Conservation (phyloP, 1,140 invertebrate species). For the Lepidurus couesii region DNA sequence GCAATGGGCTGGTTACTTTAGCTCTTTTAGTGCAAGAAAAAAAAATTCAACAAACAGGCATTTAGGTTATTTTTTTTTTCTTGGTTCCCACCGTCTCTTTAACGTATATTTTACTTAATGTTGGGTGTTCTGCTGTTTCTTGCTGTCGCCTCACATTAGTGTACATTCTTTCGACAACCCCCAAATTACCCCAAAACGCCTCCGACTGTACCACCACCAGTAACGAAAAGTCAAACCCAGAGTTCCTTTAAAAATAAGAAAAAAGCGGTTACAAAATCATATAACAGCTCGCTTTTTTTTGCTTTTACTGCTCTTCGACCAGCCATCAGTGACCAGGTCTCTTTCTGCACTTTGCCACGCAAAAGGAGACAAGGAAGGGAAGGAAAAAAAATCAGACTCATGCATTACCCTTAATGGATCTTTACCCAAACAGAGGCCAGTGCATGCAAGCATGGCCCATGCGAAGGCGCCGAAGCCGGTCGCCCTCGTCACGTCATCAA, state of each 20-base stretch:
- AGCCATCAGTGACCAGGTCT: slow-evolving; percentile 2
- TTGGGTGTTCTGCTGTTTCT: background rate
- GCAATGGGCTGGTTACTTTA: background rate
- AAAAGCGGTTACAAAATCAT: background rate
- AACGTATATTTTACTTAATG: background rate
- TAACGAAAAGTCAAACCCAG: background rate
- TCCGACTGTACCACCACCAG: background rate
- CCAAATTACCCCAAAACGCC: background rate
- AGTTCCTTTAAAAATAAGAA: background rate
- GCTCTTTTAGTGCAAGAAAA: background rate
- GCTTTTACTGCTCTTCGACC: background rate
- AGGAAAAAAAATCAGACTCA: background rate
- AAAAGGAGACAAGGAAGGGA: background rate
- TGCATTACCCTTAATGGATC: slow-evolving; percentile 22
- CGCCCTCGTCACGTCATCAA: slow-evolving; percentile 18
- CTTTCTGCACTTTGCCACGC: slow-evolving; percentile 20
- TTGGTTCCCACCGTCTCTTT: background rate
- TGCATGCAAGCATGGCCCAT: background rate
- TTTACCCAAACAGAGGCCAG: background rate
- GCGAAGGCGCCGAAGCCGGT: background rate
- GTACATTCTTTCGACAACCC: background rate
- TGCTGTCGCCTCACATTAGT: background rate
- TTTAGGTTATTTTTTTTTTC: background rate
- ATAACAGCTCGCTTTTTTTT: background rate
- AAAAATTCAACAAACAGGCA: background rate